phyloP scores from a whole-genome alignment of 2,797 vertebrate genomes.

The Epinephelus malabaricus region DNA sequence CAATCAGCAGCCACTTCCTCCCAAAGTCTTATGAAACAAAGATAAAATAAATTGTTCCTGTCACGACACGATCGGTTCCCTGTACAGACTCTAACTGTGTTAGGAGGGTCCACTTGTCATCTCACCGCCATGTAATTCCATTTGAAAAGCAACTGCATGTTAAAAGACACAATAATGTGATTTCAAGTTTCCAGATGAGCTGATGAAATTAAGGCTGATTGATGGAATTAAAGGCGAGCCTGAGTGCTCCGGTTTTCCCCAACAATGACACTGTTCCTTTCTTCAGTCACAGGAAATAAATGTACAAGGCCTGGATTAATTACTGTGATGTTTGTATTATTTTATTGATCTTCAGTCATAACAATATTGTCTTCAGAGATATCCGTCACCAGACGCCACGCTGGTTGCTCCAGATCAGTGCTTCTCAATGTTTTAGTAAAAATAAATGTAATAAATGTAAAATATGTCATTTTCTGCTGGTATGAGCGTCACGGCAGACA shows the following conservation, averaged over 20 bases:
- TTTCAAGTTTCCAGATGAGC: conserved; percentile 66
- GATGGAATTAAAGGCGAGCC: conserved; percentile 59
- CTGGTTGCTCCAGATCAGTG: background rate
- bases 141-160: conserved; percentile 63
- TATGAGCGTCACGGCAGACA: too few species aligned
- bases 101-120: conserved; percentile 66
- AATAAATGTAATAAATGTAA: background rate
- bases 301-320: background rate
- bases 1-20: conserved; percentile 3
- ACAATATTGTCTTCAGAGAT: conserved; percentile 4
- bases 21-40: conserved; percentile 48
- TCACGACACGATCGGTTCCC: conserved; percentile 52
- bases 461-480: too few species aligned
- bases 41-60: conserved; percentile 40
- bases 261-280: conserved; percentile 16
- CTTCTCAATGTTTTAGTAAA: background rate
- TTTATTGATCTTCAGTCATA: background rate
- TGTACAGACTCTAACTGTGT: conserved; percentile 46
- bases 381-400: background rate
- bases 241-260: conserved; percentile 38
- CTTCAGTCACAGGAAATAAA: background rate
- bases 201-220: conserved; percentile 64
- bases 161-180: conserved; percentile 72
- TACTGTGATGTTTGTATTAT: conserved; percentile 6
- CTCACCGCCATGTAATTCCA: conserved; percentile 63